Evolutionary conservation across 2,888 invertebrate genomes (phyloP).

Genomic region (Malacosoma neustria): DNA sequence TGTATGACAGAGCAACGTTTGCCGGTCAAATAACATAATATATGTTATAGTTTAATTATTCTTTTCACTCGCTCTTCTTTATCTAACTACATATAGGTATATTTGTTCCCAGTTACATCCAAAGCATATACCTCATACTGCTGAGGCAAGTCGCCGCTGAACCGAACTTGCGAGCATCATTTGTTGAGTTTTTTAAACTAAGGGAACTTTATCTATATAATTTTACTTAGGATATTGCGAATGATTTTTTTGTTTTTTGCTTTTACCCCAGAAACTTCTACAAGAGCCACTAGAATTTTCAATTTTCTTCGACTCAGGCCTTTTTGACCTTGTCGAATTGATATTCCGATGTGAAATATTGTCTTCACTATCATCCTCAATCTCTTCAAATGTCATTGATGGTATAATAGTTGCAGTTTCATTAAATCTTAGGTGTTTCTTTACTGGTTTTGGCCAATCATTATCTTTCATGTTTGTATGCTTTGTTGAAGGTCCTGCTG

Average conservation of each 20-base stretch:
- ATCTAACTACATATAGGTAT: too few relatives aligned
- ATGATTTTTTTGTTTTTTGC: constrained; percentile 4
- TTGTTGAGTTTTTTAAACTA: too few relatives aligned
- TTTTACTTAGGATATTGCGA: too few relatives aligned
- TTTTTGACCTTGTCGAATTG: constrained; percentile 3
- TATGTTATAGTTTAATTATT: too few relatives aligned
- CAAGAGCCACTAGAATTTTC: not conserved
- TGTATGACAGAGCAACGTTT: too few relatives aligned
- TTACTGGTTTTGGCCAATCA: not conserved
- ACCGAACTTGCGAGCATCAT: too few relatives aligned
- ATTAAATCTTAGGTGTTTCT: constrained; percentile 43
- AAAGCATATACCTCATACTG: too few relatives aligned
- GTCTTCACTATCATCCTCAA: constrained; percentile 7
- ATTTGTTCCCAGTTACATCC: too few relatives aligned
- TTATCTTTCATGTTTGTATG: not conserved
- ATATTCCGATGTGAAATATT: constrained; percentile 10
- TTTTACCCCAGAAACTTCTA: constrained; percentile 7
- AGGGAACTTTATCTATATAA: too few relatives aligned
- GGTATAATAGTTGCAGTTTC: constrained; percentile 32
- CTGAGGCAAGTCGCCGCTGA: too few relatives aligned
- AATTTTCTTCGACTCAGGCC: not conserved
- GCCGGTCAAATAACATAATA: too few relatives aligned
- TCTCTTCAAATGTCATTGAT: constrained; percentile 9
- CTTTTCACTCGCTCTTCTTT: too few relatives aligned
- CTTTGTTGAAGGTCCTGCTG: not conserved